phyloP scores from a whole-genome alignment of 2,888 invertebrate genomes.

The Dichetophora obliterata region DNA sequence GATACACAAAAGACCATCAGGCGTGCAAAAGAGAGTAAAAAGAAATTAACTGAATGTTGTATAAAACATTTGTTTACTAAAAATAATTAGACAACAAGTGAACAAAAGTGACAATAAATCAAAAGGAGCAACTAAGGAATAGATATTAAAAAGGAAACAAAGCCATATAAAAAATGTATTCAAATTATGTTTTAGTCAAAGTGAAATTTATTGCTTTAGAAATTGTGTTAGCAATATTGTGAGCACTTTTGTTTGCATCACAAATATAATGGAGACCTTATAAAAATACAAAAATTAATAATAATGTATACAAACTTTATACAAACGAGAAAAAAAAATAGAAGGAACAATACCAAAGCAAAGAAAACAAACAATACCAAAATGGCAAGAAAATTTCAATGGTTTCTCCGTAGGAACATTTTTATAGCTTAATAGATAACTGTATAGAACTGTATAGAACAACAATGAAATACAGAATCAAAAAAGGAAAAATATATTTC shows the following conservation, averaged over 20 bases:
- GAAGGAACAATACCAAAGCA: not conserved
- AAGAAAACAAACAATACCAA: not conserved
- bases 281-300: no score
- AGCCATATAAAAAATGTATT: constrained; percentile 9
- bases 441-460: no score
- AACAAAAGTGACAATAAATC: not conserved
- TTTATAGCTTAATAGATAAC: no score
- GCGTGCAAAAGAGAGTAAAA: no score
- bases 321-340: not conserved
- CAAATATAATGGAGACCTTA: not conserved
- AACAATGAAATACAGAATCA: no score
- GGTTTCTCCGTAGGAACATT: no score
- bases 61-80: no score
- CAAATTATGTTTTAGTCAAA: constrained; percentile 33
- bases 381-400: no score
- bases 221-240: constrained; percentile 1
- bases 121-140: not conserved
- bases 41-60: no score
- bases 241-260: not conserved
- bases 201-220: constrained; percentile 35
- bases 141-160: not conserved
- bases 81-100: not conserved
- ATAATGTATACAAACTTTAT: constrained; percentile 5
- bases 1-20: no score
- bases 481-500: no score